Evolutionary conservation across 2,888 invertebrate species (phyloP).

Genomic region (Nymphalis c-album): DNA sequence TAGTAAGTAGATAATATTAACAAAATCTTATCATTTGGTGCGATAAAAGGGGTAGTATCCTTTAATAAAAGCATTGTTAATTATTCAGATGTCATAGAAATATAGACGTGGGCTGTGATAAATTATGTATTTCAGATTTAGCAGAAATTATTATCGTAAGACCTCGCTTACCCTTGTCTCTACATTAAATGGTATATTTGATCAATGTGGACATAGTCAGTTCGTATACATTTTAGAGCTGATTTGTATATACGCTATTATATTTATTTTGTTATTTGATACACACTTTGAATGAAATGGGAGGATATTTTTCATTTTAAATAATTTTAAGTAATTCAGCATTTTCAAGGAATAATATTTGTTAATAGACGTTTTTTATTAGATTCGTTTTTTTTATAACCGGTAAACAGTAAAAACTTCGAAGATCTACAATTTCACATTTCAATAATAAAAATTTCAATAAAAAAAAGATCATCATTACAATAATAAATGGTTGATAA

Average conservation of each 20-base stretch:
- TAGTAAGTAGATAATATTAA: too few relatives aligned
- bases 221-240: not conserved
- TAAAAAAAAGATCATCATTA: too few relatives aligned
- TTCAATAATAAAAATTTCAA: too few relatives aligned
- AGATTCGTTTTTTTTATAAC: too few relatives aligned
- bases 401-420: too few relatives aligned
- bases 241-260: not conserved
- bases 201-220: constrained; percentile 6
- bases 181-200: constrained; percentile 6
- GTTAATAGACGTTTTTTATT: too few relatives aligned
- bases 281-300: not conserved
- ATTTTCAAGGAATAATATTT: too few relatives aligned
- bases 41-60: not conserved
- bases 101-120: constrained; percentile 12
- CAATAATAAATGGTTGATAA: too few relatives aligned
- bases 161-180: constrained; percentile 11
- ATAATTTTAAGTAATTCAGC: too few relatives aligned
- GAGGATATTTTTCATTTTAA: too few relatives aligned
- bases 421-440: too few relatives aligned
- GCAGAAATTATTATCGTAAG: constrained; percentile 14
- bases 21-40: too few relatives aligned
- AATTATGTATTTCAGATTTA: constrained; percentile 18
- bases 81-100: constrained; percentile 10
- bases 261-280: not conserved
- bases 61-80: constrained; percentile 15